Percentiles rank a stretch among this genome's conserved stretches.
Conservation (phyloP, 53 echinoderm and acorn worm species). For the Astropecten irregularis region DNA sequence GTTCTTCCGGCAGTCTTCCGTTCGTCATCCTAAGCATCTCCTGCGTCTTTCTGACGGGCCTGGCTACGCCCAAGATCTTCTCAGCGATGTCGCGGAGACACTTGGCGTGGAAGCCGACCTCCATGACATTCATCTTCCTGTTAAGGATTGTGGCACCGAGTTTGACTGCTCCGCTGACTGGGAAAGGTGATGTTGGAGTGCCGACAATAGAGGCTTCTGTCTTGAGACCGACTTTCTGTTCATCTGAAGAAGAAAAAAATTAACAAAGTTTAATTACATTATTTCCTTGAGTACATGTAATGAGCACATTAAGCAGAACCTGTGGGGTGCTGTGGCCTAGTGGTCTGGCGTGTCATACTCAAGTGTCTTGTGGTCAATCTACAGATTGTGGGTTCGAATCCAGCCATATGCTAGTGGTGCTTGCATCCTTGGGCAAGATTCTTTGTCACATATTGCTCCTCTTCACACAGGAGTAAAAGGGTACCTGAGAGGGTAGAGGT, state of each 20-base stretch:
- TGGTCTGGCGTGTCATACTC: too few species aligned
- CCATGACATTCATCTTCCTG: slow-evolving; percentile 60
- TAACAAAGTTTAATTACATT: not conserved
- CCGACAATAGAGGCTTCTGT: slow-evolving; percentile 59
- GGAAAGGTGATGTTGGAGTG: slow-evolving; percentile 44
- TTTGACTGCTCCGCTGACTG: slow-evolving; percentile 63
- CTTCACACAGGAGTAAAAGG: too few species aligned
- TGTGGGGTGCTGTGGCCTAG: too few species aligned
- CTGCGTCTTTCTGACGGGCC: not conserved
- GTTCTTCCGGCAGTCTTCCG: not conserved
- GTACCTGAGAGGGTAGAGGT: too few species aligned
- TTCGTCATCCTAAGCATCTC: not conserved
- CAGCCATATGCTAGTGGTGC: too few species aligned
- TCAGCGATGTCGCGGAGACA: slow-evolving; percentile 44
- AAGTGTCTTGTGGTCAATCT: too few species aligned
- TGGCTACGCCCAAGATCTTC: slow-evolving; percentile 39
- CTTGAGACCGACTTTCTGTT: slow-evolving; percentile 48
- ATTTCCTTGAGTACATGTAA: too few species aligned
- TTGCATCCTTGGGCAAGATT: too few species aligned
- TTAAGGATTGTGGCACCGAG: slow-evolving; percentile 65
- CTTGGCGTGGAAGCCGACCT: slow-evolving; percentile 65
- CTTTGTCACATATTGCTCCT: too few species aligned
- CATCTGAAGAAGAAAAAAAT: not conserved
- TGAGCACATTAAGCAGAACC: too few species aligned
- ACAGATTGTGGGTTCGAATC: too few species aligned